Evolutionary conservation across 2,888 invertebrate species (phyloP).

Genomic region (Pemphredon lugubris): DNA sequence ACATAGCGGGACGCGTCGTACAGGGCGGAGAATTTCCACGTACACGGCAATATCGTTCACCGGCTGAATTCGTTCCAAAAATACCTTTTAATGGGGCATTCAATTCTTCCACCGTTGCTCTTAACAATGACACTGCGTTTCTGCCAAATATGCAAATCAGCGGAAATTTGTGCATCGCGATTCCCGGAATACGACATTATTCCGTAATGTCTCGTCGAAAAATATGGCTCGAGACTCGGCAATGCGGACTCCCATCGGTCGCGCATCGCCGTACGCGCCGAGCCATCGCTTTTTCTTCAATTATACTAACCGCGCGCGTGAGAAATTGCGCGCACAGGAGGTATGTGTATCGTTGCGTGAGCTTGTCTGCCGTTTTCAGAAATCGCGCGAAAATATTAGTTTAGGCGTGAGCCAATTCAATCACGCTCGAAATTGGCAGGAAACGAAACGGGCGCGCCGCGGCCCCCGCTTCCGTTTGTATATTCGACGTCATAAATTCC

Average conservation of each 20-base stretch:
- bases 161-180: constrained; percentile 10
- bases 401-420: constrained; percentile 10
- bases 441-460: background rate
- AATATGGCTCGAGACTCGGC: background rate
- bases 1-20: no score
- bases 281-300: no score
- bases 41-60: constrained; percentile 5
- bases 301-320: no score
- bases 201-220: constrained; percentile 22
- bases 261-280: no score
- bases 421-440: constrained; percentile 13
- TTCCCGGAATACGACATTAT: background rate
- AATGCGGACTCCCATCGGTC: background rate
- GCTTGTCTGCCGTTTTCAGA: no score
- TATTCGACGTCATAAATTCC: constrained; percentile 13
- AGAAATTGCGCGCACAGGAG: no score
- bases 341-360: no score
- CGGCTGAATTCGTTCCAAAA: background rate
- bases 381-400: no score
- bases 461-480: constrained; percentile 1
- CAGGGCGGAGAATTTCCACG: no score
- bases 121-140: constrained; percentile 25
- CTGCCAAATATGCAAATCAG: constrained; percentile 44
- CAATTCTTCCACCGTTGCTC: constrained; percentile 10
- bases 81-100: constrained; percentile 20